Base-by-base conservation (phyloP, 2,888 invertebrate genomes). In the Dynastes hyllus region DNA sequence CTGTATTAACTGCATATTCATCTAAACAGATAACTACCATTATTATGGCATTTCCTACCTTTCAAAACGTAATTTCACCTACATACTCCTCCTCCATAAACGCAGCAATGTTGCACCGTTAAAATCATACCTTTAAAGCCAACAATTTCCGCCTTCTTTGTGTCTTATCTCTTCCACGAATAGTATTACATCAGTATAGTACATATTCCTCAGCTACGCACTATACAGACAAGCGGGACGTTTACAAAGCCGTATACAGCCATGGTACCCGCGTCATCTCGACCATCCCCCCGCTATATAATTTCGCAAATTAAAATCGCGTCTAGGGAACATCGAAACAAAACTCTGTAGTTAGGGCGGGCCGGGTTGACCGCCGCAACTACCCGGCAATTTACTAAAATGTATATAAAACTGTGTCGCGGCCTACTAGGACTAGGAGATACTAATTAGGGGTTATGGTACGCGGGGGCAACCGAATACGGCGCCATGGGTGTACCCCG, bases 351-450 rank as follows among this genome's bases (percentile, higher is more conserved):
- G 27, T 78, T 70, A 65, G 63, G 78, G 78, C 51, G 69, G 70
- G 37, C 63, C 45, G 70, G 51, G 71, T 63, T 78, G 63, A 53
- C 70, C 67, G 67, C 77, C 37, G 53, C 61, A 66, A 67, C 67
- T 65, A 79, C 70, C 79, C 77, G 71, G 63, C 63, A 77, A 79
- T 79, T 79, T 79, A 79, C 88, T 89, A 89, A 89, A 89, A 84
- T 83, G 83, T 83, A 83, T 45, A 45, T 84, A 84, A 84, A 84
- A 84, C 81, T 84, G 83, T 84, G 84, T 84, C 83, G 83, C 83
- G 82, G 82, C 79, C 79, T 69, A 76, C 80, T 81, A 79, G 45
- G 81, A 78, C 80, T 81, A 78, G 45, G 81, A 78, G 81, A 78
- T 78, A 80, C 83, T 84, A 84, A 84, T 84, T 84, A 81, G 78